Evolutionary conservation across 2,888 invertebrate genomes (phyloP).

Genomic region (Nematopogon swammerdamellus): DNA sequence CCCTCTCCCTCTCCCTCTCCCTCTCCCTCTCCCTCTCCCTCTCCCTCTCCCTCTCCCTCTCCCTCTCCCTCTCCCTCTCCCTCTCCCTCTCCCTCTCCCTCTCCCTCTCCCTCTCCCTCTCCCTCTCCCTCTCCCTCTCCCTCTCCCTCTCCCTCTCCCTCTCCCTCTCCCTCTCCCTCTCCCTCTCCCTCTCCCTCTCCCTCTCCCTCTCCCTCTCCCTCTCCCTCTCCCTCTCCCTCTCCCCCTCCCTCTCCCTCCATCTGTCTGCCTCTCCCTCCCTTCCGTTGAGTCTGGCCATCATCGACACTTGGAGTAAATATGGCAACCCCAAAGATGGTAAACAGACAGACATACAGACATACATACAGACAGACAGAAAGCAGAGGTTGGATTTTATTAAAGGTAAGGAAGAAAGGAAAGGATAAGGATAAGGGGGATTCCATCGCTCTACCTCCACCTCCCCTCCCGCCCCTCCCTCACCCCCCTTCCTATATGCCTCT

Average conservation of each 20-base stretch:
- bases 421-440: too few relatives aligned
- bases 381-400: too few relatives aligned
- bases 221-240: neutral
- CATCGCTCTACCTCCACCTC: too few relatives aligned
- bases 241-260: conserved; percentile 3
- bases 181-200: conserved; percentile 3
- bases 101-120: neutral
- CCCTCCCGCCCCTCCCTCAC: too few relatives aligned
- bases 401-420: too few relatives aligned
- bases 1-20: neutral
- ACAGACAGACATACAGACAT: too few relatives aligned
- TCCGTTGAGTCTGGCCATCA: too few relatives aligned
- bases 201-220: neutral
- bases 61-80: neutral
- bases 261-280: too few relatives aligned
- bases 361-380: too few relatives aligned
- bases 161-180: neutral
- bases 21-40: neutral
- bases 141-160: neutral
- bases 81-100: neutral
- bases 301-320: too few relatives aligned
- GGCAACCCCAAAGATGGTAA: too few relatives aligned
- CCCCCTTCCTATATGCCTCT: too few relatives aligned
- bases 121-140: neutral
- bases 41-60: neutral